Percentiles rank a stretch among this genome's conserved stretches.
Conservation (phyloP, 2,113 vertebrate species). For the Lipophrys pholis region DNA sequence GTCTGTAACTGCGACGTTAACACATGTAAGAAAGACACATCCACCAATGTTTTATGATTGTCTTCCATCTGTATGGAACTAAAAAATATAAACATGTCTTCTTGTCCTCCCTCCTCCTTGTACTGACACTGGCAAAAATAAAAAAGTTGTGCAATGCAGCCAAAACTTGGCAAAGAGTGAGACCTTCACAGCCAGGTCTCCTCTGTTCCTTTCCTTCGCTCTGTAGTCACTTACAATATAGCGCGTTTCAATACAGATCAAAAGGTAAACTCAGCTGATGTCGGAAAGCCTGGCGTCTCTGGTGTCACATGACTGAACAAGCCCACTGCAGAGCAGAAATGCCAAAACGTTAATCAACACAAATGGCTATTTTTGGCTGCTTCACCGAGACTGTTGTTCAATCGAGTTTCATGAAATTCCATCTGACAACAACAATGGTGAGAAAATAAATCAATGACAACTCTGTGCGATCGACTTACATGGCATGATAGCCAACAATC, state of each 20-base stretch:
- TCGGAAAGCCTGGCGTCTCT: neutral
- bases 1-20: neutral
- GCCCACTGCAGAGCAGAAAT: neutral
- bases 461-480: neutral
- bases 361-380: conserved; percentile 5
- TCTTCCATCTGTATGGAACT: neutral
- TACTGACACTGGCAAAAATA: conserved; percentile 7
- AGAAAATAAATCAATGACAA: neutral
- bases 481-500: neutral
- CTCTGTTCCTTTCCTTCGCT: conserved; percentile 10
- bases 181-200: conserved; percentile 8
- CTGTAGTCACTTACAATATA: neutral
- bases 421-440: neutral
- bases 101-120: neutral
- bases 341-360: neutral
- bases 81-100: neutral
- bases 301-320: conserved; percentile 9
- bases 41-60: neutral
- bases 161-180: conserved; percentile 19
- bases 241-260: neutral
- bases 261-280: neutral
- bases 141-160: conserved; percentile 21
- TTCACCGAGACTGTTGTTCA: neutral
- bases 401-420: neutral
- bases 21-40: neutral